phyloP scores from a whole-genome alignment of 2,113 vertebrate species.

The Psittacus erithacus region DNA sequence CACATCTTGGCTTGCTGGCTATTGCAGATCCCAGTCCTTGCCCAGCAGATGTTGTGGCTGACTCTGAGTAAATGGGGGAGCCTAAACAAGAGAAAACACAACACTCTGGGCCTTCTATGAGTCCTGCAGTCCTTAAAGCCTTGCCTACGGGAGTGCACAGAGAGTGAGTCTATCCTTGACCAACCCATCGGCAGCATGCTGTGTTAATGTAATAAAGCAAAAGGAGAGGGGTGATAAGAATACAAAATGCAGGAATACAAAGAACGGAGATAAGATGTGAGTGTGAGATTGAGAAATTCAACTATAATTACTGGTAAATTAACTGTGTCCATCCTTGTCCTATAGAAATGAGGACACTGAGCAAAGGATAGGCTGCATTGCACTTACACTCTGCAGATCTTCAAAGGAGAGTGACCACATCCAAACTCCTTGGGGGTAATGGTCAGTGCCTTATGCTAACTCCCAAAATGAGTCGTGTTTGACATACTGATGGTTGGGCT shows the following conservation, averaged over 20 bases:
- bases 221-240: background rate
- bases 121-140: background rate
- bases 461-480: background rate
- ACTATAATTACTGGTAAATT: background rate
- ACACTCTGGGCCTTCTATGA: background rate
- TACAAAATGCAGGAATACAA: background rate
- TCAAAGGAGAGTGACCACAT: background rate
- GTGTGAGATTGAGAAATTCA: background rate
- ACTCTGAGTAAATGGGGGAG: background rate
- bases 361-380: background rate
- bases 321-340: background rate
- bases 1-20: accelerated
- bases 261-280: background rate
- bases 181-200: accelerated
- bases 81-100: background rate
- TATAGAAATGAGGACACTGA: background rate
- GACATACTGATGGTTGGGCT: background rate
- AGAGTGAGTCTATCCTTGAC: background rate
- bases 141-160: background rate
- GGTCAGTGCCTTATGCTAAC: background rate
- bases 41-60: background rate
- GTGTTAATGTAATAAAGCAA: background rate
- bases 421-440: background rate
- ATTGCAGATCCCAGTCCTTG: background rate
- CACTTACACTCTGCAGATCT: background rate